Conservation (phyloP, 2,888 invertebrate genomes). For the Andricus curvator region DNA sequence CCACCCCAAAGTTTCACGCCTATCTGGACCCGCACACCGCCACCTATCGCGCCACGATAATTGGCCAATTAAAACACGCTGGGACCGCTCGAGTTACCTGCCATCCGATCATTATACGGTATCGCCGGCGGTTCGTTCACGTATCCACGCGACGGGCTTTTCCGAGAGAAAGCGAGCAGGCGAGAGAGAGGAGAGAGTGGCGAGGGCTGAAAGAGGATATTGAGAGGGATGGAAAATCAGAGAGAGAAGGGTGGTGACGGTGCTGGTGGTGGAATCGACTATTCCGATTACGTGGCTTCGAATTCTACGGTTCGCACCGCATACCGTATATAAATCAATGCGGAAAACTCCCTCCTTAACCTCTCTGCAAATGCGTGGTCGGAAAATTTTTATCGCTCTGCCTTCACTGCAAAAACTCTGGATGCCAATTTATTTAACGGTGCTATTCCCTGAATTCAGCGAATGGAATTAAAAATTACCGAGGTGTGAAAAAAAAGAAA, state of each 20-base stretch:
- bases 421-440: slow-evolving; percentile 35
- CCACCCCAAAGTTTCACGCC: slow-evolving; percentile 76
- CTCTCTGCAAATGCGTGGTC: slow-evolving; percentile 49
- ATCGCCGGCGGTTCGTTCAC: slow-evolving; percentile 71
- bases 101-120: slow-evolving; percentile 60
- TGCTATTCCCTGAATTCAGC: slow-evolving; percentile 1
- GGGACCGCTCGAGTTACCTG: slow-evolving; percentile 59
- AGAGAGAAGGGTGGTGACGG: slow-evolving; percentile 56
- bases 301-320: slow-evolving; percentile 58
- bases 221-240: slow-evolving; percentile 27
- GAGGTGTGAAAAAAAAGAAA: not conserved
- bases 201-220: slow-evolving; percentile 43
- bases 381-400: slow-evolving; percentile 37
- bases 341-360: slow-evolving; percentile 66
- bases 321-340: slow-evolving; percentile 65
- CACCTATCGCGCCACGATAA: slow-evolving; percentile 76
- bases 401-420: slow-evolving; percentile 18
- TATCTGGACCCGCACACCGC: slow-evolving; percentile 72
- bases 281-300: slow-evolving; percentile 74
- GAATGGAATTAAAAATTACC: slow-evolving; percentile 20
- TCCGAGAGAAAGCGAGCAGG: slow-evolving; percentile 55
- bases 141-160: slow-evolving; percentile 70
- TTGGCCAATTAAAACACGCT: slow-evolving; percentile 77
- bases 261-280: slow-evolving; percentile 68
- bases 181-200: slow-evolving; percentile 42